Base-by-base conservation (phyloP, 2,888 invertebrate genomes). In the Drosophila diplacantha region DNA sequence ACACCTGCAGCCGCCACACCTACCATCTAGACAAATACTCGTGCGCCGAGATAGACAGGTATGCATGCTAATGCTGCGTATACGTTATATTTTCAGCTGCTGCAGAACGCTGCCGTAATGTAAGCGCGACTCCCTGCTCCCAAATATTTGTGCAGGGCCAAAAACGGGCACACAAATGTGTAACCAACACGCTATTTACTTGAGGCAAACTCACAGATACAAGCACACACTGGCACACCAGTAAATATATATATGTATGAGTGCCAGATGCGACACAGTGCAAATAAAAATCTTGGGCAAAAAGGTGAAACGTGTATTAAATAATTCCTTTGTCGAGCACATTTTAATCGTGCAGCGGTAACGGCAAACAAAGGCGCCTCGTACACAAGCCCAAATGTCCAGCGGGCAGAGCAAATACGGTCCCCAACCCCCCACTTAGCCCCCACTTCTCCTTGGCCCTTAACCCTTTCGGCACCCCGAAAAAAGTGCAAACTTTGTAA, bases 321-420 rank as follows among this genome's bases (percentile, higher is more conserved):
- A 80, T 80, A 81, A 80, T 80, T 80, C 80, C 80, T 80, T 80
- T 80, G 80, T 80, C 75, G 82, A 82, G 80, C 82, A 80, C 80
- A 80, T 81, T 80, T 80, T 80, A 80, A 80, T 80, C 80, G 80
- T 80, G 80, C 80, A 71, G 74, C 71, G 74, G 75, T 71, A 81
- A 69, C 54, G 70, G 71, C 76, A 76, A 79, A 81, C 81, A 81
- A 72, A 71, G 59, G 49, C 47, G 49, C 37, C 51, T 35, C 32
- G 60, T 46, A 39, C 57, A 61, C 68, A 64, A 61, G 49, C 52
- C 59, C 69, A 55, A 66, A 41, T 62, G 69, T 56, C 64, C 60
- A 56, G 62, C 70, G 57, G 69, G 60, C 65, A 53, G 53, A 44
- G 53, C 59, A 64, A 55, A 44, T 51, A 59, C 26, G 34, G 5